Evolutionary conservation across 2,797 vertebrate species (phyloP).

Genomic region (Chiloscyllium punctatum): DNA sequence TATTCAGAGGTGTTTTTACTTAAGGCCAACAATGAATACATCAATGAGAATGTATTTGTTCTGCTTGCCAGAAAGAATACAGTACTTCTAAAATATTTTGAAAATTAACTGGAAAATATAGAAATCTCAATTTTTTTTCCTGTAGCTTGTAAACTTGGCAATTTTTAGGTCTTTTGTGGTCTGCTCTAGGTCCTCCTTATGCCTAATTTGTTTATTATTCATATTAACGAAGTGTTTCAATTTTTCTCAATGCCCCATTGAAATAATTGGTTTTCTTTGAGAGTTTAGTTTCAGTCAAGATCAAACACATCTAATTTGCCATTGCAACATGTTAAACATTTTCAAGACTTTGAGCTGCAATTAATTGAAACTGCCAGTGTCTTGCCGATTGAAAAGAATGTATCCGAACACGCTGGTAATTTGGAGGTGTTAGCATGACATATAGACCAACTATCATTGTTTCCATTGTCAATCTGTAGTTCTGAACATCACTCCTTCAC

Average conservation of each 20-base stretch:
- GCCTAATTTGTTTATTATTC: not conserved
- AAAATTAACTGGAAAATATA: slow-evolving; percentile 16
- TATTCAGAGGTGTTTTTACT: not conserved
- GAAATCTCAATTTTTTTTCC: not conserved
- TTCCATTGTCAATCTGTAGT: not conserved
- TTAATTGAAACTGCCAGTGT: not conserved
- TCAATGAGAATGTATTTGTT: not conserved
- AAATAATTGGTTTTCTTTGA: not conserved
- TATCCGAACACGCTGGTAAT: not conserved
- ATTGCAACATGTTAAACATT: not conserved
- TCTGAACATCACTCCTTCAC: not conserved
- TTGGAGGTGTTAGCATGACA: not conserved
- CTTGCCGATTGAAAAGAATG: not conserved
- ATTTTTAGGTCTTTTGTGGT: no score
- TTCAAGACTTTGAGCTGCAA: not conserved
- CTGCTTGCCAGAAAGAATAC: not conserved
- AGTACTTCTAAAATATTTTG: slow-evolving; percentile 11
- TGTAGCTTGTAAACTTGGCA: not conserved
- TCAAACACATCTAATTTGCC: not conserved
- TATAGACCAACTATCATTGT: not conserved
- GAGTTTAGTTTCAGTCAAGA: not conserved
- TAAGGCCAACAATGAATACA: not conserved
- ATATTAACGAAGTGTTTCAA: not conserved
- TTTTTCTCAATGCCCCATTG: not conserved
- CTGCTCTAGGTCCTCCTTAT: not conserved